These are phyloP conservation scores for Parnassius apollo DNA, from an alignment of 2,888 invertebrate genomes.

Conservation along the genomic window DNA sequence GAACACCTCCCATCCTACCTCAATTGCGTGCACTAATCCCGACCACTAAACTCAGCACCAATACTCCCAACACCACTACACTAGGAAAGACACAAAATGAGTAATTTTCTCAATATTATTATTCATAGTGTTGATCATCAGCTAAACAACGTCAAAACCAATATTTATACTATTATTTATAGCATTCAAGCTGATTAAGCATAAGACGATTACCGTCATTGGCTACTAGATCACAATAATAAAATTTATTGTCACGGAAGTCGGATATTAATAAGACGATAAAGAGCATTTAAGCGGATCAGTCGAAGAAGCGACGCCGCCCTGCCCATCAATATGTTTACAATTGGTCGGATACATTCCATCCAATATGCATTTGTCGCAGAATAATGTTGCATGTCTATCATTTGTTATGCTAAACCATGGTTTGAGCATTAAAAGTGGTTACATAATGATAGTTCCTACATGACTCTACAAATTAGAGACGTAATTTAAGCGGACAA, in stretches of 20 bases:
- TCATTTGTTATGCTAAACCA: slow-evolving; percentile 75
- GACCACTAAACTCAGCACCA: too few species aligned
- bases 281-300: slow-evolving; percentile 18
- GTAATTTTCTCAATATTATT: too few species aligned
- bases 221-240: neutral
- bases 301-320: neutral
- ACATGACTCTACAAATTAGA: slow-evolving; percentile 54
- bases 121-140: too few species aligned
- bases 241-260: slow-evolving; percentile 11
- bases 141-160: too few species aligned
- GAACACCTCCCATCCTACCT: too few species aligned
- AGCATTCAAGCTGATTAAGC: neutral
- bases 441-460: slow-evolving; percentile 58
- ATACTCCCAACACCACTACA: too few species aligned
- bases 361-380: slow-evolving; percentile 30
- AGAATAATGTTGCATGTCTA: slow-evolving; percentile 59
- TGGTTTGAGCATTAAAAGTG: slow-evolving; percentile 51
- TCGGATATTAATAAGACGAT: slow-evolving; percentile 9
- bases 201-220: neutral
- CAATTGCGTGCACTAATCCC: too few species aligned
- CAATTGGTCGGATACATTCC: slow-evolving; percentile 36
- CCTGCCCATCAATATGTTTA: slow-evolving; percentile 16
- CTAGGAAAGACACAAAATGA: too few species aligned
- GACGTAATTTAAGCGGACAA: slow-evolving; percentile 53
- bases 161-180: too few species aligned